Base-by-base conservation (phyloP, 2,113 vertebrate species). In the Perca schrenkii region DNA sequence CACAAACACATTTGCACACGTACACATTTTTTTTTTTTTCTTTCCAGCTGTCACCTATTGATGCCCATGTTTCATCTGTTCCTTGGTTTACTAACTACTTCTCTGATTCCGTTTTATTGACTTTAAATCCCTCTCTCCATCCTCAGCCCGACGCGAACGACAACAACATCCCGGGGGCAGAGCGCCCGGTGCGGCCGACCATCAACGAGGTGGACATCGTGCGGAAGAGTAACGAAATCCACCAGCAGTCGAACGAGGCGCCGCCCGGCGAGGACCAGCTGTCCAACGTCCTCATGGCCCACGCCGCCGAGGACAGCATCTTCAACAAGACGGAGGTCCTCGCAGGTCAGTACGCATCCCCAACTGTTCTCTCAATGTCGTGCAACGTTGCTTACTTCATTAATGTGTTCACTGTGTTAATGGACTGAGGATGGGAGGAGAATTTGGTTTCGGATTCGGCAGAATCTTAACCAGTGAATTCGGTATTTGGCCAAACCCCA, bases 261-360 rank as follows among this genome's bases (percentile, higher is more conserved):
- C 1, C 40, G 4, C 0, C 8, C 49, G 60, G 4, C 16, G 71
- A 77, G 66, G 91, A 19, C 66, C 22, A 92, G 19, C 90, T 87
- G 21, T 95, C 96, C 92, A 97, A 95, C 54, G 96, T 99, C 69
- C 96, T 96, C 47, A 97, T 98, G 96, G 93, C 98, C 50, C 97
- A 97, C 82, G 96, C 97, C 31, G 90, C 91, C 21, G 95, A 95
- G 2, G 92, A 96, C 83, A 93, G 94, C 94, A 92, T 98, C 92
- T 96, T 98, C 47, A 95, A 95, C 85, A 97, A 96, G 88, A 97
- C 95, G 0, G 97, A 98, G 89, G 96, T 99, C 69, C 94, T 99
- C 7, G 97, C 97, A 94, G 98, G 98, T 99, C 93, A 94, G 77
- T 76, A 6, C n/a, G 46, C 25, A 4, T 4, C 36, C 36, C 8